Evolutionary conservation across 37 sponge, comb jelly and placozoan species (phyloP).

Genomic region (Halichondria panicea): DNA sequence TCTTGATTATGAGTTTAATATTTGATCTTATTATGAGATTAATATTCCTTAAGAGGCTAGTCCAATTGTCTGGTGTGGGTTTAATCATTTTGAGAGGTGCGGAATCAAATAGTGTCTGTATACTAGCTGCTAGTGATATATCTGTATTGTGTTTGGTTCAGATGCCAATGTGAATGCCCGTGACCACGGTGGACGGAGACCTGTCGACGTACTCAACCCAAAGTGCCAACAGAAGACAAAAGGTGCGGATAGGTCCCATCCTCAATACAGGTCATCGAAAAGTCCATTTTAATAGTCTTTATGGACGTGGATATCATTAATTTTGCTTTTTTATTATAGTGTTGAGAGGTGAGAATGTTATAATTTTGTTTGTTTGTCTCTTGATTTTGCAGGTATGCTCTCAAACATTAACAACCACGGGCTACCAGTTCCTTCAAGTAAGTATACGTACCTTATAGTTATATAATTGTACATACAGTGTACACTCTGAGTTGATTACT

Average conservation of each 20-base stretch:
- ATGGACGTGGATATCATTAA: too few species aligned
- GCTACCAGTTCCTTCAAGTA: neutral
- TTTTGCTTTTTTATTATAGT: neutral
- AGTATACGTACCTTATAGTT: too few species aligned
- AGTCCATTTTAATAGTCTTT: neutral
- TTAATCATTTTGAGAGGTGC: too few species aligned
- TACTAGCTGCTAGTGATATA: neutral
- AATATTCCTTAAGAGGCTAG: too few species aligned
- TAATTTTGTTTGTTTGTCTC: too few species aligned
- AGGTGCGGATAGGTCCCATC: conserved; percentile 21
- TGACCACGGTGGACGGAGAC: conserved; percentile 50
- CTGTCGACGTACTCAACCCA: conserved; percentile 26
- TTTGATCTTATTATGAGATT: too few species aligned
- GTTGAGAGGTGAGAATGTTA: neutral
- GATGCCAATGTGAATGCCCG: conserved; percentile 34
- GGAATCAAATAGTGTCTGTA: neutral
- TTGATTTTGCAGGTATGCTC: neutral
- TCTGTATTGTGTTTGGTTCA: too few species aligned
- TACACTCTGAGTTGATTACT: too few species aligned
- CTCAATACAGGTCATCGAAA: neutral
- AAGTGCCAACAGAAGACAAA: conserved; percentile 5
- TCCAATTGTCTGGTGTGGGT: too few species aligned
- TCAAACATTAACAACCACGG: neutral
- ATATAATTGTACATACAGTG: too few species aligned
- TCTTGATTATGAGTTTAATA: too few species aligned